A percentile compares a stretch with the other conserved stretches of the same genome.
These are phyloP conservation scores for Clarias pachynema DNA, from an alignment of 2,797 vertebrate genomes.

Conservation along the genomic window DNA sequence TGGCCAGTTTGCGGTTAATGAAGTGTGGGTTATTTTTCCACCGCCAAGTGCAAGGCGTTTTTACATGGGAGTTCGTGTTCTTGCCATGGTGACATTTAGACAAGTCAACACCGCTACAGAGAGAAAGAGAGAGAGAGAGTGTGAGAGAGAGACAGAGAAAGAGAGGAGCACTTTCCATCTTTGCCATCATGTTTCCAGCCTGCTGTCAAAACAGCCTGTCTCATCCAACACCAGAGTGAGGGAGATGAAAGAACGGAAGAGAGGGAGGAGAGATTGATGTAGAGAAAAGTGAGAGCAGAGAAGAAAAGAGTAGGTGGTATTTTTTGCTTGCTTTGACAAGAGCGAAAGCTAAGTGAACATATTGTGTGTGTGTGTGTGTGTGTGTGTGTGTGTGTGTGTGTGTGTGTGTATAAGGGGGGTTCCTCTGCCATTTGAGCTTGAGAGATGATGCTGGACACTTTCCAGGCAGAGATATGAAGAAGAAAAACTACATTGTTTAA, in stretches of 20 bases:
- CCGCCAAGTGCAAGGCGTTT: slow-evolving; percentile 24
- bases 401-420: background rate
- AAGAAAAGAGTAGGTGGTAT: slow-evolving; percentile 13
- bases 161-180: background rate
- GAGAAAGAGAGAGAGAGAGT: background rate
- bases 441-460: background rate
- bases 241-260: slow-evolving; percentile 38
- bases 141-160: background rate
- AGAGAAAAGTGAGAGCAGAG: slow-evolving; percentile 39
- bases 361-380: background rate
- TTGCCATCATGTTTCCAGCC: slow-evolving; percentile 44
- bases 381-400: background rate
- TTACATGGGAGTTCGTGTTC: slow-evolving; percentile 37
- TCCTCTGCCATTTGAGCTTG: background rate
- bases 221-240: slow-evolving; percentile 28
- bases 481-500: background rate
- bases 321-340: slow-evolving; percentile 8
- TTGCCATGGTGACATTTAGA: slow-evolving; percentile 38
- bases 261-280: slow-evolving; percentile 36
- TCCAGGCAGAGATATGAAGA: background rate
- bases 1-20: slow-evolving; percentile 49
- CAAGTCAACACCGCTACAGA: slow-evolving; percentile 11
- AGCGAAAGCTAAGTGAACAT: slow-evolving; percentile 27
- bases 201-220: slow-evolving; percentile 39
- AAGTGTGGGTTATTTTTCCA: slow-evolving; percentile 40